phyloP scores from a whole-genome alignment of 2,113 vertebrate species.

The Promerops cafer region DNA sequence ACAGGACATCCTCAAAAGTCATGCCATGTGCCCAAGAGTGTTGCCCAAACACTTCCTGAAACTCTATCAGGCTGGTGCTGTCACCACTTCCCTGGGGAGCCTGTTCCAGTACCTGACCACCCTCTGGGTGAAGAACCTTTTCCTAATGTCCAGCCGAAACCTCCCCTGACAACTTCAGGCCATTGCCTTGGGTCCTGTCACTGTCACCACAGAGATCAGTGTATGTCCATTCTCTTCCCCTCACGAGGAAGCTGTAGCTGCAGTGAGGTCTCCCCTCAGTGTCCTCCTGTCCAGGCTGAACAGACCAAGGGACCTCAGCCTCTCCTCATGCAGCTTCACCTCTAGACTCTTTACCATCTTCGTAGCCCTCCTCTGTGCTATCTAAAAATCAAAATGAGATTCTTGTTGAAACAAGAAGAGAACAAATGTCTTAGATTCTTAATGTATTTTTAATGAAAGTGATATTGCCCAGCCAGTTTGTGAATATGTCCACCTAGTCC shows the following conservation, averaged over 20 bases:
- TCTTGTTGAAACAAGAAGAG: background rate
- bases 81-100: background rate
- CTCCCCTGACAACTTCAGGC: no score
- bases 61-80: background rate
- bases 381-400: background rate
- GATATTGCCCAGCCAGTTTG: background rate
- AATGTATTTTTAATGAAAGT: background rate
- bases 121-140: background rate
- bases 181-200: background rate
- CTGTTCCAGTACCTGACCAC: background rate
- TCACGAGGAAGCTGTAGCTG: background rate
- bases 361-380: background rate
- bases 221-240: background rate
- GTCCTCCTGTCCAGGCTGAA: background rate
- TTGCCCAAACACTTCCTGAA: background rate
- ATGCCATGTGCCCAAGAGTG: rapidly evolving
- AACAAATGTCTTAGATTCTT: background rate
- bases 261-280: no score
- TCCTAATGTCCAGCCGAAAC: background rate
- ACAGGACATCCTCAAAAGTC: background rate
- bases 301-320: background rate
- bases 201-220: background rate
- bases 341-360: background rate
- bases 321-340: rapidly evolving
- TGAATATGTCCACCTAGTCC: background rate